Conservation (phyloP, 2,113 vertebrate genomes). For the Pomatostomus ruficeps region DNA sequence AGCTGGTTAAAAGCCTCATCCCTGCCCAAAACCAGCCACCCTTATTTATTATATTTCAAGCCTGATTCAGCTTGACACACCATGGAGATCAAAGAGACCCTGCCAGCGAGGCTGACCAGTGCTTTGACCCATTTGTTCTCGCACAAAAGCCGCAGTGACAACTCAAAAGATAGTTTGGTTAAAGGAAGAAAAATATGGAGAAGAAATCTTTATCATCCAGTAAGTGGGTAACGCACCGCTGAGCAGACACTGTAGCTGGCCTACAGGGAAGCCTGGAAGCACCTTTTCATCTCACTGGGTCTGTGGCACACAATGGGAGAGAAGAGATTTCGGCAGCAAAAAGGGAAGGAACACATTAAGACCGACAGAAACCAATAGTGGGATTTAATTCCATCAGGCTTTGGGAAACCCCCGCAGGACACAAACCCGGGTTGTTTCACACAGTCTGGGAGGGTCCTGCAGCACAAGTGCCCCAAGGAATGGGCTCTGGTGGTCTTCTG, state of each 20-base stretch:
- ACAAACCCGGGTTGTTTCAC: not conserved
- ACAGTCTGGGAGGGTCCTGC: not conserved
- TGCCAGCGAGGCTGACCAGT: not conserved
- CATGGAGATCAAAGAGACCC: slow-evolving; percentile 45
- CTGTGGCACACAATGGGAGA: slow-evolving; percentile 23
- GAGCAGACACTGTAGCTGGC: slow-evolving; percentile 50
- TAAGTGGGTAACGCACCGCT: not conserved
- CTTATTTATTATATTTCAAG: slow-evolving; percentile 37
- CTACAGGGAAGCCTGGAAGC: slow-evolving; percentile 36
- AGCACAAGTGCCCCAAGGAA: fast-evolving
- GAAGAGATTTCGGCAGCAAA: slow-evolving; percentile 1
- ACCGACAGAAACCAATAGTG: not conserved
- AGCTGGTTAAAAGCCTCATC: slow-evolving; percentile 18
- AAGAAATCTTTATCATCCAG: slow-evolving; percentile 41
- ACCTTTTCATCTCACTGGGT: slow-evolving; percentile 49
- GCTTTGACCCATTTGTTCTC: slow-evolving; percentile 30
- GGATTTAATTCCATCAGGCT: slow-evolving; percentile 21
- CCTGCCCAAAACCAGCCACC: slow-evolving; percentile 14
- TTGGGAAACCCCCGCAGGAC: not conserved
- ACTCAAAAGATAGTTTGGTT: slow-evolving; percentile 52
- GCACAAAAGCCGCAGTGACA: slow-evolving; percentile 8
- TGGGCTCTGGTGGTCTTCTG: not conserved
- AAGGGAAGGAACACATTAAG: slow-evolving; percentile 54
- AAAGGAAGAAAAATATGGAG: slow-evolving; percentile 46
- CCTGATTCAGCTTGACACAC: slow-evolving; percentile 40